phyloP scores from a whole-genome alignment of 2,113 vertebrate species.

The Poicephalus meyeri region DNA sequence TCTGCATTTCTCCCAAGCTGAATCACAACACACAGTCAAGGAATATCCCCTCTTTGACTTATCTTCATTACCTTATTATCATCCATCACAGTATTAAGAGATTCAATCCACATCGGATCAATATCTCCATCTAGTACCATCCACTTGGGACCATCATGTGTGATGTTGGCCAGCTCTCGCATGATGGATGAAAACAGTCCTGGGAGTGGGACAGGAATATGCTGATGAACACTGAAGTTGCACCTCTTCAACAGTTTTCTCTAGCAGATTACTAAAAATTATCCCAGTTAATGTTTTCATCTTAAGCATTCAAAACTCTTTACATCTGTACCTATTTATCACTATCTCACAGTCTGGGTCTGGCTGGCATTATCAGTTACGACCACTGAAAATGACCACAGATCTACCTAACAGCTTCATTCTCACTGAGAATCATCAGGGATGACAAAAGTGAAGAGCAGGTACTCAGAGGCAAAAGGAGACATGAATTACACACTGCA shows the following conservation, averaged over 20 bases:
- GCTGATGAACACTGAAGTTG: not conserved
- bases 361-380: not conserved
- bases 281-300: not conserved
- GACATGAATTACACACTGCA: not conserved
- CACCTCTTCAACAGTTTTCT: not conserved
- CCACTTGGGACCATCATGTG: constrained; percentile 93
- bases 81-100: constrained; percentile 99
- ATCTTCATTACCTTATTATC: constrained; percentile 91
- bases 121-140: constrained; percentile 97
- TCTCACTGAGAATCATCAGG: not conserved
- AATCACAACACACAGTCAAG: not conserved
- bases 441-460: not conserved
- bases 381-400: not conserved
- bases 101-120: constrained; percentile 99
- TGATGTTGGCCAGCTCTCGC: constrained; percentile 89
- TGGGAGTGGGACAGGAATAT: constrained; percentile 51
- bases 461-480: not conserved
- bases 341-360: not conserved
- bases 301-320: not conserved
- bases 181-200: constrained; percentile 94
- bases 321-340: not conserved
- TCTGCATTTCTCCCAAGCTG: not conserved
- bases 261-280: not conserved
- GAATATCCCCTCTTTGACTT: not conserved
- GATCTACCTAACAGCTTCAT: not conserved